These are phyloP conservation scores for Falco peregrinus DNA, from an alignment of 2,797 vertebrate genomes.

Conservation along the genomic window DNA sequence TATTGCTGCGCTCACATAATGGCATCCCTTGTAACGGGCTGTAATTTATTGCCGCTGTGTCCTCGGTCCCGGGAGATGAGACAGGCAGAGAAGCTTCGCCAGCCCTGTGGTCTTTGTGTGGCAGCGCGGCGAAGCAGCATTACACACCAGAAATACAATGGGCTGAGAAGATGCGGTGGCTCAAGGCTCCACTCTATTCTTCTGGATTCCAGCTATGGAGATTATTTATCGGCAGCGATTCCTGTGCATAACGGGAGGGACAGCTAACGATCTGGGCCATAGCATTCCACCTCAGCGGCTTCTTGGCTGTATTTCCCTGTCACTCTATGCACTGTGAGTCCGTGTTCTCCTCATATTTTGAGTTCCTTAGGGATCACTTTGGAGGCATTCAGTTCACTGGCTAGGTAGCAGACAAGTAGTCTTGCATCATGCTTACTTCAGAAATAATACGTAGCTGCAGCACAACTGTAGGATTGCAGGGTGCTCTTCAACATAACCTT, in stretches of 20 bases:
- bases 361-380: accelerated
- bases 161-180: not conserved
- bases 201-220: not conserved
- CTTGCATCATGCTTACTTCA: not conserved
- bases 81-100: not conserved
- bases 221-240: accelerated
- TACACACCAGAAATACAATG: not conserved
- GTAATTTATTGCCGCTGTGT: accelerated
- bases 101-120: not conserved
- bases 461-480: accelerated
- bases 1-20: accelerated
- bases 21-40: not conserved
- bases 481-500: not conserved
- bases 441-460: not conserved
- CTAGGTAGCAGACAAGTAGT: no score
- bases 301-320: not conserved
- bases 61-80: not conserved
- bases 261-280: accelerated
- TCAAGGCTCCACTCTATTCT: not conserved
- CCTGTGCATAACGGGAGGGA: not conserved
- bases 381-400: accelerated
- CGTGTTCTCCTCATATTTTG: not conserved
- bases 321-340: accelerated
- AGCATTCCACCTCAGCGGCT: not conserved
- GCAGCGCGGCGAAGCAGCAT: not conserved